Evolutionary conservation across 2,797 vertebrate genomes (phyloP).

Genomic region (Leucoraja ocellata): DNA sequence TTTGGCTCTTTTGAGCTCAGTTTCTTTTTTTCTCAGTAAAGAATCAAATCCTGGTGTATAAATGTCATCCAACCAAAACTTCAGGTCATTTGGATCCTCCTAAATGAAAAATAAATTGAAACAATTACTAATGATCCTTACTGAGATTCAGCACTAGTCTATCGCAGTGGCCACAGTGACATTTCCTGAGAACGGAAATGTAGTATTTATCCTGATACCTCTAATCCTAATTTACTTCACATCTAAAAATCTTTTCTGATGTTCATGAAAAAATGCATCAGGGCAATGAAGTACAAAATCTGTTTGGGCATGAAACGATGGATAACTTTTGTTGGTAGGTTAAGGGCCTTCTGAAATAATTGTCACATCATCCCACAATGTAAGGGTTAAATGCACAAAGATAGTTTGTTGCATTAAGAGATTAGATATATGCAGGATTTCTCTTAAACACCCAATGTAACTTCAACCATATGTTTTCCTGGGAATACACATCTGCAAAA

Average conservation of each 20-base stretch:
- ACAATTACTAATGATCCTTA: neutral
- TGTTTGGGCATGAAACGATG: neutral
- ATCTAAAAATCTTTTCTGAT: neutral
- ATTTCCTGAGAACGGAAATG: neutral
- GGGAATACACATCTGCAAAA: neutral
- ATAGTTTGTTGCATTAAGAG: neutral
- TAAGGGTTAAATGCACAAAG: neutral
- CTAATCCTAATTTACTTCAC: neutral
- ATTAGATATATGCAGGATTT: neutral
- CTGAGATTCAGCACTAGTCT: neutral
- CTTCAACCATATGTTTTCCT: neutral
- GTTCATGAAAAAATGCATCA: neutral
- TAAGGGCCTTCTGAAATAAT: neutral
- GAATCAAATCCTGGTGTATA: conserved; percentile 93
- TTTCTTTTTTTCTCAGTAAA: conserved; percentile 80
- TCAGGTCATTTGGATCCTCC: conserved; percentile 80
- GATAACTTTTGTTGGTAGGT: neutral
- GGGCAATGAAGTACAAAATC: neutral
- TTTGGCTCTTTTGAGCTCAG: conserved; percentile 66
- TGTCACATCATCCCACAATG: neutral
- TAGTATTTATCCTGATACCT: neutral
- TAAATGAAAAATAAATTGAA: conserved; percentile 51
- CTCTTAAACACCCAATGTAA: neutral
- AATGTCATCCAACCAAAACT: conserved; percentile 86
- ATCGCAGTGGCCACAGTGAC: neutral